These are phyloP conservation scores for Novumbra hubbsi DNA, from an alignment of 2,797 vertebrate genomes.

Conservation along the genomic window DNA sequence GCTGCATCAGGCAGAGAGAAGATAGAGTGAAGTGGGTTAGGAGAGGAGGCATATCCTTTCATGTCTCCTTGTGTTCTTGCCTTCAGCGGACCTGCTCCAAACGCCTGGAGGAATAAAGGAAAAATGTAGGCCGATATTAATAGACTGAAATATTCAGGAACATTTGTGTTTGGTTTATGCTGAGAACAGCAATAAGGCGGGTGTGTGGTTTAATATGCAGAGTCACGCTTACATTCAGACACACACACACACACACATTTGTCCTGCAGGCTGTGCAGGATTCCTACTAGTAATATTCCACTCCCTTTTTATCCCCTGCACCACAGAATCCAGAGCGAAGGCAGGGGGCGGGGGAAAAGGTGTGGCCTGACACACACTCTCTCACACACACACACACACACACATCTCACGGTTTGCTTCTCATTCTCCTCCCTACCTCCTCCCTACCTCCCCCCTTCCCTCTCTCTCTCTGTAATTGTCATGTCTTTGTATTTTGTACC, in stretches of 20 bases:
- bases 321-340: background rate
- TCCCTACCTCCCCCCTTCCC: background rate
- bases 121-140: background rate
- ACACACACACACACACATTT: conserved; percentile 1
- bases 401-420: conserved; percentile 17
- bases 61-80: background rate
- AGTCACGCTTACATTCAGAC: conserved; percentile 16
- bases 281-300: conserved; percentile 18
- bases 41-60: conserved; percentile 9
- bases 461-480: background rate
- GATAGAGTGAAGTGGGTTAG: background rate
- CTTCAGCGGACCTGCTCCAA: conserved; percentile 3
- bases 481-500: background rate
- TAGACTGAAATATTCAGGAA: conserved; percentile 3
- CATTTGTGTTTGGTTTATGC: conserved; percentile 4
- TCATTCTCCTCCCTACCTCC: background rate
- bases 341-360: background rate
- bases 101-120: conserved; percentile 2
- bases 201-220: background rate
- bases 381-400: background rate
- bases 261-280: background rate
- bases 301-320: conserved; percentile 6
- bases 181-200: conserved; percentile 5
- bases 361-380: background rate
- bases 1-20: background rate